These are phyloP conservation scores for Aulostomus chinensis DNA, from an alignment of 2,797 vertebrate genomes.

Conservation along the genomic window DNA sequence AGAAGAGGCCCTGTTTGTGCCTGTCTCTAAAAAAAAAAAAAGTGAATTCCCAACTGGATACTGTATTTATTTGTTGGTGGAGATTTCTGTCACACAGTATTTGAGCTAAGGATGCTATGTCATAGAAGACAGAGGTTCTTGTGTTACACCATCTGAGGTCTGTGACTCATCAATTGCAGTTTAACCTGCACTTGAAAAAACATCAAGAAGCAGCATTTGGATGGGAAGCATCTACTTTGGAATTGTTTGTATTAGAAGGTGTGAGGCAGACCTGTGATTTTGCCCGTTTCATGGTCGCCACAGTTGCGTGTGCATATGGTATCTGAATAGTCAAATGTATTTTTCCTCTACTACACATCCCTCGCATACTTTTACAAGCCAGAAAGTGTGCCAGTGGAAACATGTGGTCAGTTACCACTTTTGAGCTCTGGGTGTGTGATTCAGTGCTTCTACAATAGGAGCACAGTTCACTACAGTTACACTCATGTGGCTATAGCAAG, in stretches of 20 bases:
- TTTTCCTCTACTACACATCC: slow-evolving; percentile 35
- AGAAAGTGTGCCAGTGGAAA: slow-evolving; percentile 27
- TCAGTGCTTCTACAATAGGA: background rate
- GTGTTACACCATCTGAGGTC: background rate
- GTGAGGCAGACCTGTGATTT: slow-evolving; percentile 12
- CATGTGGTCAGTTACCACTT: slow-evolving; percentile 19
- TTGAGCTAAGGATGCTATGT: too few species aligned
- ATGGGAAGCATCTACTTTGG: slow-evolving; percentile 3
- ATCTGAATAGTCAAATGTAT: slow-evolving; percentile 36
- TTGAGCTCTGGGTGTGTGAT: background rate
- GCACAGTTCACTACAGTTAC: too few species aligned
- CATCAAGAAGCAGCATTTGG: background rate
- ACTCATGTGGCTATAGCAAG: background rate
- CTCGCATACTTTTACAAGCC: slow-evolving; percentile 21
- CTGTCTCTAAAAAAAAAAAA: slow-evolving; percentile 13
- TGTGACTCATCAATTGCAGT: background rate
- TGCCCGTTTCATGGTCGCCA: slow-evolving; percentile 13
- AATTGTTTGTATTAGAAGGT: slow-evolving; percentile 19
- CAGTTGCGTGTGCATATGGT: slow-evolving; percentile 15
- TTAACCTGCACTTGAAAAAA: background rate
- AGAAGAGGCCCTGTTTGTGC: slow-evolving; percentile 45
- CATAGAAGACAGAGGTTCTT: too few species aligned
- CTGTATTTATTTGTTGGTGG: background rate
- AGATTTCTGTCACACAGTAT: too few species aligned
- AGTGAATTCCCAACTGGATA: slow-evolving; percentile 21